phyloP scores from a whole-genome alignment of 2,797 vertebrate species.

The Amniataba percoides region DNA sequence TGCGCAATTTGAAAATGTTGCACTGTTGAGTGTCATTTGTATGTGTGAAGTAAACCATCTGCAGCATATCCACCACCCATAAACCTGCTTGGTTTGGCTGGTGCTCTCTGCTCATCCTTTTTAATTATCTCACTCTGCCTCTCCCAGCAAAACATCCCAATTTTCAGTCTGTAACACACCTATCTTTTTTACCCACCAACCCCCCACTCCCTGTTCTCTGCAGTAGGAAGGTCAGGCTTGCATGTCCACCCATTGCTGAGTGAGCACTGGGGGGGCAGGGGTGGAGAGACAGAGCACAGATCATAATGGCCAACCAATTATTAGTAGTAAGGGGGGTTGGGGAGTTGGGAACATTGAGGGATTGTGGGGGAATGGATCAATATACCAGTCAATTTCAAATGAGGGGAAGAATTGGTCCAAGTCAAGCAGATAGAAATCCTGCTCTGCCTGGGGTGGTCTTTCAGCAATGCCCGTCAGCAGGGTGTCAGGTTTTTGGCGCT shows the following conservation, averaged over 20 bases:
- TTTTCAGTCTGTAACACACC: conserved; percentile 47
- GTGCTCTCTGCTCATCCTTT: conserved; percentile 44
- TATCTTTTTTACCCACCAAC: conserved; percentile 6
- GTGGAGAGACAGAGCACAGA: conserved; percentile 63
- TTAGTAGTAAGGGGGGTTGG: conserved; percentile 70
- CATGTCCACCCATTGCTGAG: conserved; percentile 67
- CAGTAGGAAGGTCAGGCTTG: conserved; percentile 62
- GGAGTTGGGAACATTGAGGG: conserved; percentile 65
- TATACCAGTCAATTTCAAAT: conserved; percentile 85
- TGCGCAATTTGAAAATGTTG: conserved; percentile 27
- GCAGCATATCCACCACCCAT: conserved; percentile 19
- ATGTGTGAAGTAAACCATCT: conserved; percentile 44
- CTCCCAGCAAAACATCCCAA: conserved; percentile 35
- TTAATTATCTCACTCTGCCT: conserved; percentile 50
- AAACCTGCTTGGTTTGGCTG: conserved; percentile 39
- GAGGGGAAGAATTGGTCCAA: conserved; percentile 84
- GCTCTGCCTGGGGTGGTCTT: conserved; percentile 70
- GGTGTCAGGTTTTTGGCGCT: not conserved
- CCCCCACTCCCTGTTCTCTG: conserved; percentile 15
- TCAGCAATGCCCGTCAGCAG: conserved; percentile 55
- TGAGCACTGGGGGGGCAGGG: conserved; percentile 59
- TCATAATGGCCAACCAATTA: conserved; percentile 83
- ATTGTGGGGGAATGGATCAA: conserved; percentile 82
- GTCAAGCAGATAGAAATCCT: conserved; percentile 84
- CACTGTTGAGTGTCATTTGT: conserved; percentile 27